phyloP scores from a whole-genome alignment of 2,797 vertebrate species.

The Hydrolagus colliei region DNA sequence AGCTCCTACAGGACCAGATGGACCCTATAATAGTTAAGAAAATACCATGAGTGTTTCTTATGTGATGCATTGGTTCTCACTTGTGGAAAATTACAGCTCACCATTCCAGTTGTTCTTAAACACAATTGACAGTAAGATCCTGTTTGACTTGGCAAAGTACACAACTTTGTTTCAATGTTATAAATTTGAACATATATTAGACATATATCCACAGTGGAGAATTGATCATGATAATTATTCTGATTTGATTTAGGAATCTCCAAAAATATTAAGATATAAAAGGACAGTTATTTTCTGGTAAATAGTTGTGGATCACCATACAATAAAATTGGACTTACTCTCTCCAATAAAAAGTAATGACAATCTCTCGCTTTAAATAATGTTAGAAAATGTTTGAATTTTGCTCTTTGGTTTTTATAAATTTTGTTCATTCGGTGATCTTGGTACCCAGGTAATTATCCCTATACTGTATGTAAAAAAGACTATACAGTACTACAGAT shows the following conservation, averaged over 20 bases:
- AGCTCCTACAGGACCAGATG: constrained; percentile 58
- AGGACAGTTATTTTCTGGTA: background rate
- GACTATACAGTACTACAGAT: background rate
- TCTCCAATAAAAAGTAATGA: too few species aligned
- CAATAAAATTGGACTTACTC: background rate
- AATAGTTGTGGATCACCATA: background rate
- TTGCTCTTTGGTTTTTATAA: too few species aligned
- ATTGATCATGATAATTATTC: background rate
- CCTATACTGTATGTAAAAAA: too few species aligned
- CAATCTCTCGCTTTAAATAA: too few species aligned
- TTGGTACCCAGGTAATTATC: background rate
- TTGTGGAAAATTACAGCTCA: background rate
- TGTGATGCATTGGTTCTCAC: background rate
- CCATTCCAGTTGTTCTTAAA: background rate
- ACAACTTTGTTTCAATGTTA: background rate
- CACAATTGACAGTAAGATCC: background rate
- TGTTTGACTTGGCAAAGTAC: background rate
- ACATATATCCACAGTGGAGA: background rate
- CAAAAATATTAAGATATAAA: background rate
- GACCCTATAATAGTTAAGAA: constrained; percentile 48
- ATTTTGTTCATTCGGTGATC: background rate
- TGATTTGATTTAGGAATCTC: background rate
- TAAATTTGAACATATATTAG: background rate
- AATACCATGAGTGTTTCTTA: background rate
- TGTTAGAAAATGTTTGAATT: too few species aligned